Base-by-base conservation (phyloP, 2,888 invertebrate species). In the Anodontia alba region DNA sequence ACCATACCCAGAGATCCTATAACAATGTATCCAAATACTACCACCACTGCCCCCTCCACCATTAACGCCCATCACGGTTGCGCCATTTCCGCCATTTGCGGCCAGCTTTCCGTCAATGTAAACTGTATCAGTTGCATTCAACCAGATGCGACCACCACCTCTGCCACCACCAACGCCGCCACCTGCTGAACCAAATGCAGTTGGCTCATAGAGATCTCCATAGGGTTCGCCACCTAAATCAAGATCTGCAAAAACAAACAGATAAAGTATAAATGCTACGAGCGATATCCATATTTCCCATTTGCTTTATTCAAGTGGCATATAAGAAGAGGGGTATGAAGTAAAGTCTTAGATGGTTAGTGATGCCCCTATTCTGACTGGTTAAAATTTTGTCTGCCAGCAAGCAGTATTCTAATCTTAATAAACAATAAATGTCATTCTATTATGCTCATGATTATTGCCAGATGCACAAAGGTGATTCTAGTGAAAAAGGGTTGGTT, bases 11-110 rank as follows among this genome's bases (percentile, higher is more conserved):
- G 89, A 88, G n/a, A 90, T 86, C 10, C 80, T 81, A 75, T 88
- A 31, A 51, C 80, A 80, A 73, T 90, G 87, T 12, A 91, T 82
- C 89, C 90, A 90, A 10, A 91, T 87, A 73, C 90, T 90, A 0
- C 91, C 91, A 10, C 91, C 91, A 71, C 91, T 91, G 1, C 91
- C 91, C 7, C 91, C 91, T n/a, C 91, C 91, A 57, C 87, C 81
- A n/a, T 72, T 76, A 10, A 76, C 49, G 12, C 76, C 80, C 0
- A 76, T 49, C 17, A 83, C 54, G 8, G 76, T 83, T 17, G 33
- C 7, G 12, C 89, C 89, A 43, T 82, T 86, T 26, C 68, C 83
- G 15, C 87, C 91, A 78, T 87, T 91, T 10, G 89, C 89, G 0
- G 90, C 88, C 17, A 91, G 73, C 0, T 78, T 23, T 0, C 91